Conservation (phyloP, 64 coral and sea anemone species). For the Acropora yongei region DNA sequence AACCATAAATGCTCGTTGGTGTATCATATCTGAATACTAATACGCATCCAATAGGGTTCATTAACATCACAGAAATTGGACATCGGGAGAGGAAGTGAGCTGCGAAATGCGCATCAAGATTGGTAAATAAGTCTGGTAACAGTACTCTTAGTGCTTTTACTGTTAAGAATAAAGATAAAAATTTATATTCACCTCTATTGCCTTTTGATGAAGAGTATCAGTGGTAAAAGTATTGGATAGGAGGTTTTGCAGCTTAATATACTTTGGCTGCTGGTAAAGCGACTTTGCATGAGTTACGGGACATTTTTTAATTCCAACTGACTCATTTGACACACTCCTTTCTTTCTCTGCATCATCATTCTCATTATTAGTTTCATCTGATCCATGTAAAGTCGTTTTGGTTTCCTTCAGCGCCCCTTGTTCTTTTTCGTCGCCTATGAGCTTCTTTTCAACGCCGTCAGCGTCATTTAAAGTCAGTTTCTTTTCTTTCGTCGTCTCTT, state of each 20-base stretch:
- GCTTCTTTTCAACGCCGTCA: neutral
- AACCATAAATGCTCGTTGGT: no score
- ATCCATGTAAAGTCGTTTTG: neutral
- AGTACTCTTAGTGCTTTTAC: neutral
- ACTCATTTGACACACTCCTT: neutral
- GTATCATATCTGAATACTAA: no score
- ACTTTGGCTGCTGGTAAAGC: constrained; percentile 74
- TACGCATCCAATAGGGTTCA: no score
- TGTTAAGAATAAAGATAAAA: neutral
- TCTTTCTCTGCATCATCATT: neutral
- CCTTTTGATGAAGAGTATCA: constrained; percentile 94
- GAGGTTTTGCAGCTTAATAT: constrained; percentile 80
- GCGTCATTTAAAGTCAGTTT: neutral
- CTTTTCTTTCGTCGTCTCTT: neutral
- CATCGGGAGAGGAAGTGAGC: no score
- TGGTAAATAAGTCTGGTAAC: no score
- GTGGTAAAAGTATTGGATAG: constrained; percentile 71
- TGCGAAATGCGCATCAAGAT: no score
- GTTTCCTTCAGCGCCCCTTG: neutral
- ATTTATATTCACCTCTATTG: constrained; percentile 51
- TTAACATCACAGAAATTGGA: no score
- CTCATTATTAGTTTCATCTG: neutral
- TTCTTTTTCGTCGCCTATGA: neutral
- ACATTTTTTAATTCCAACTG: constrained; percentile 19
- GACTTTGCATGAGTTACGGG: constrained; percentile 49